Evolutionary conservation across 2,888 invertebrate genomes (phyloP), one percentile per base, ranked within the genome.

Genomic region (Leptothorax acervorum): DNA sequence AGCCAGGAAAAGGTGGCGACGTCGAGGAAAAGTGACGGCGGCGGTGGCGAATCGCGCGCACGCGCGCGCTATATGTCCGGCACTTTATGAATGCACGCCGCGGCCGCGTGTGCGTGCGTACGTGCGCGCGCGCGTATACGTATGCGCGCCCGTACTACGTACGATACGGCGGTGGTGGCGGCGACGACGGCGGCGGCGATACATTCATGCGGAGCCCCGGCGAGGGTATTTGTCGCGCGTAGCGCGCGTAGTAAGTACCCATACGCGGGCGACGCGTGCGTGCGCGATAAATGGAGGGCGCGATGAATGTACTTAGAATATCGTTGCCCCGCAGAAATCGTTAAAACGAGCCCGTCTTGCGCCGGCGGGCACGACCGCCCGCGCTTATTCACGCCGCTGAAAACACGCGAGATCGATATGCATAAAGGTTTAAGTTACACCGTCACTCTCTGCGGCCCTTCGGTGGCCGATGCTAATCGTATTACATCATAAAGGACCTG

Each of bases 11-110:
- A 86, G 91, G 85, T 85, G 82, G 70, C 79, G 86, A 65, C 66
- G 83, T 81, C 81, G 86, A 85, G 84, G 87, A 85, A 89, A 86
- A 86, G 88, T 86, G 86, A 87, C 88, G 86, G 85, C 85, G 87
- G 85, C 86, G 87, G 86, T 85, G 87, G 86, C 73, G 81, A 71
- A 65, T 60, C 74, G 90, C 87, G 92, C 92, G 92, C 91, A 90
- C 92, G 92, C 93, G 79, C 68, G 91, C 92, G 90, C 91, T 90
- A 91, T 91, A 91, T 91, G 92, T 91, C 92, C 91, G 92, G 91
- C 91, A 89, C 89, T 93, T 94, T 91, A 93, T 93, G 93, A 93
- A 93, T 93, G 92, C 93, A 90, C 90, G 91, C 88, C 89, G 89
- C 89, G 83, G 87, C 86, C 84, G 53, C 39, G 86, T 85, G 86